Base-by-base conservation (phyloP, 2,113 vertebrate species). In the Chascanopsetta lugubris region DNA sequence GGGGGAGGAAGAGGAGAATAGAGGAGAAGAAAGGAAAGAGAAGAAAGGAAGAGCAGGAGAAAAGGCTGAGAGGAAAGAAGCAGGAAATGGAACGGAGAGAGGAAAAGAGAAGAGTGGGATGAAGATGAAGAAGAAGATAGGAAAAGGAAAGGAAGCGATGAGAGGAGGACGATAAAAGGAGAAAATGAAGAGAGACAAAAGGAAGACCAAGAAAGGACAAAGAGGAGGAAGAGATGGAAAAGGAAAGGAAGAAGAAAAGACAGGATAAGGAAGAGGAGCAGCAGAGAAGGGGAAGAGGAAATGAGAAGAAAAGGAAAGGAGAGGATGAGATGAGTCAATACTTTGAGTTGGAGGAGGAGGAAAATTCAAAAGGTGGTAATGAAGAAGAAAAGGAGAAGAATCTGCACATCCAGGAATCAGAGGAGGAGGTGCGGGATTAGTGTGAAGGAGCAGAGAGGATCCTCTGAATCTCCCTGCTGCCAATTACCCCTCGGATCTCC, bases 401-500 rank as follows among this genome's bases (percentile, higher is more conserved):
- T 6, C 7, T 43, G 17, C 17, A 11, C 1, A 45, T 64, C 50
- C 15, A 43, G n/a, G 29, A 48, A 34, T 5, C 51, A 49, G 51
- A 66, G 15, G 17, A 25, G 22, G 57, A 51, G 25, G 22, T 63
- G 76, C 22, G 12, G 38, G 18, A 46, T 54, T 71, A 51, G 22
- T 11, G 61, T 54, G 27, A 43, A 6, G 11, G 9, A 53, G n/a
- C 3, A 25, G 67, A 53, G 25, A 71, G 21, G 26, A 62, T 15
- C 26, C 17, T 43, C 54, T 38, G 6, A 13, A 42, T 70, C 36
- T 26, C 2, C 3, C 42, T n/a, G 21, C 50, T 61, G 42, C 58
- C 80, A 85, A 77, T 85, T 75, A 85, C 54, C 45, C 50, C 20
- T 63, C 18, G 55, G 21, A 46, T 22, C 58, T 42, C 18, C 21